phyloP scores from a whole-genome alignment of 1,140 invertebrate species.

The Belonocnema kinseyi region DNA sequence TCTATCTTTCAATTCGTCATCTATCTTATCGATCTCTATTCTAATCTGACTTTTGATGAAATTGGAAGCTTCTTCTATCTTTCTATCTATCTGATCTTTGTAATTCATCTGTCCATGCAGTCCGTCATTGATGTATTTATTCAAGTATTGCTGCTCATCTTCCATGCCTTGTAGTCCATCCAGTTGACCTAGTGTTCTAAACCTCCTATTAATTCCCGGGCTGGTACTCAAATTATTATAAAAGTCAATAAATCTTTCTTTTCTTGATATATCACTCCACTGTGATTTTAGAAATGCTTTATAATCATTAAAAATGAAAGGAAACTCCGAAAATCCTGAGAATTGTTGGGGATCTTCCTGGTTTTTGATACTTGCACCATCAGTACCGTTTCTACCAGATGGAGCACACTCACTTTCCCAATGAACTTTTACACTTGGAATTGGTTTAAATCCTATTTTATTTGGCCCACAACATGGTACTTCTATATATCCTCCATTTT shows the following conservation, averaged over 20 bases:
- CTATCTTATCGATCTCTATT: too few species aligned
- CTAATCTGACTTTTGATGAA: too few species aligned
- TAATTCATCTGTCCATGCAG: too few species aligned
- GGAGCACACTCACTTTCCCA: neutral
- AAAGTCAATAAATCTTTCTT: neutral
- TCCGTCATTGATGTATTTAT: neutral
- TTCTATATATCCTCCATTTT: neutral
- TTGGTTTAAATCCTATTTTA: neutral
- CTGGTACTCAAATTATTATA: neutral
- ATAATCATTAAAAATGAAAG: constrained; percentile 1
- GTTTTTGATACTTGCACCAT: neutral
- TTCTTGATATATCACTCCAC: neutral
- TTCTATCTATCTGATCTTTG: too few species aligned
- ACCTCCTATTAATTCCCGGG: neutral
- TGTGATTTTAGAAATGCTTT: neutral
- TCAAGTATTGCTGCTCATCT: neutral
- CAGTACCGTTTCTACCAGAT: neutral
- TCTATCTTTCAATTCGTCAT: too few species aligned
- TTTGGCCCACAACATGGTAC: neutral
- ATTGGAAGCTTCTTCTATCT: too few species aligned
- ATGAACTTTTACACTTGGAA: neutral
- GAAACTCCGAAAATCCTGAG: neutral
- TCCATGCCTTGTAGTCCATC: neutral
- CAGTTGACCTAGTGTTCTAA: neutral
- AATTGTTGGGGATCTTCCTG: neutral